Conservation (phyloP, 2,888 invertebrate species). For the Thereva unica region DNA sequence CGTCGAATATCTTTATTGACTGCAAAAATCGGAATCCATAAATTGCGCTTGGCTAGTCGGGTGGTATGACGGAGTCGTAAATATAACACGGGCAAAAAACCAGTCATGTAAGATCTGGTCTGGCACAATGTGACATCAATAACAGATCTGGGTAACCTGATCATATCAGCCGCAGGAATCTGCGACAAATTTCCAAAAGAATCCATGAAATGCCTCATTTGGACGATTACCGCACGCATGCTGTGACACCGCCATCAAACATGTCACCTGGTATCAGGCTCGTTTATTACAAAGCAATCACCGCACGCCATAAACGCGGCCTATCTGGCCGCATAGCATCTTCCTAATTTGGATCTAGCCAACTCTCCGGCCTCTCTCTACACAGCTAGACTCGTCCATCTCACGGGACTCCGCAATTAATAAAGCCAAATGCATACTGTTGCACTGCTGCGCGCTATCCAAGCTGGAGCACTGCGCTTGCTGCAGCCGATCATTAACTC, state of each 20-base stretch:
- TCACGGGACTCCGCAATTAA: conserved; percentile 21
- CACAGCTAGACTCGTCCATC: conserved; percentile 19
- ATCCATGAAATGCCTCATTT: conserved; percentile 31
- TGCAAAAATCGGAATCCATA: not conserved
- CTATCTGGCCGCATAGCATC: conserved; percentile 21
- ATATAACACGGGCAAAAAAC: too few relatives aligned
- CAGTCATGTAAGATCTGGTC: not conserved
- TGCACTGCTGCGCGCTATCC: too few relatives aligned
- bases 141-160: conserved; percentile 27
- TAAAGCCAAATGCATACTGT: conserved; percentile 16
- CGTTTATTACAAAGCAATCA: conserved; percentile 33
- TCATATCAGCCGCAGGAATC: conserved; percentile 29
- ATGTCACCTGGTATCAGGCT: conserved; percentile 30
- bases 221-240: conserved; percentile 35
- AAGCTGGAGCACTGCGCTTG: not conserved
- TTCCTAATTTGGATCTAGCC: conserved; percentile 27
- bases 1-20: not conserved
- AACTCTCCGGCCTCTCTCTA: not conserved
- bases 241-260: conserved; percentile 28
- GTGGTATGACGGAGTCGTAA: too few relatives aligned
- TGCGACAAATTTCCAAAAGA: conserved; percentile 30
- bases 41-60: not conserved
- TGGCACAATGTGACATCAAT: conserved; percentile 22
- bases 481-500: conserved; percentile 34
- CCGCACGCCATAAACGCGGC: conserved; percentile 16